A percentile compares a stretch with the other conserved stretches of the same genome.
phyloP scores from a whole-genome alignment of 2,113 vertebrate genomes.

The Naja naja region DNA sequence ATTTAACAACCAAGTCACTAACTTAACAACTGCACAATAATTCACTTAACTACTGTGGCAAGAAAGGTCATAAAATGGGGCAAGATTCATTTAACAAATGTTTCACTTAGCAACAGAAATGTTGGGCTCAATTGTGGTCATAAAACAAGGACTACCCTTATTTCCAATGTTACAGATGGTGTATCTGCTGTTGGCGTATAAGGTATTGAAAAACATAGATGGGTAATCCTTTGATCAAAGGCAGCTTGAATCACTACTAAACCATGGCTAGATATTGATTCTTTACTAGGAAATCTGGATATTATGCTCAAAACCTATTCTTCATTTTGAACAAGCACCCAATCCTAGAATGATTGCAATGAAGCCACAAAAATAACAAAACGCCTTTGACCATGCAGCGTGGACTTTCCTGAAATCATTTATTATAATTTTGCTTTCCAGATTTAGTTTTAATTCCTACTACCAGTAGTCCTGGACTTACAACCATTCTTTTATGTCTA shows the following conservation, averaged over 20 bases:
- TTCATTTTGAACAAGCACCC: not conserved
- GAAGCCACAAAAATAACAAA: not conserved
- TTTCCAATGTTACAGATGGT: not conserved
- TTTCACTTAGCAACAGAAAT: not conserved
- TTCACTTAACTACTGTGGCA: not conserved
- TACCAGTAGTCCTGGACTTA: not conserved
- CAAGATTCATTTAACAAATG: not conserved
- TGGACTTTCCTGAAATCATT: not conserved
- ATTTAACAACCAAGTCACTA: not conserved
- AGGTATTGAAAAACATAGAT: not conserved
- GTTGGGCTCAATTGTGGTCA: not conserved
- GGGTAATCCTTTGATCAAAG: not conserved
- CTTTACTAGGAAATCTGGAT: not conserved
- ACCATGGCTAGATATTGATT: not conserved
- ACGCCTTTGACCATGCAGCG: not conserved
- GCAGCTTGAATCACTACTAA: not conserved
- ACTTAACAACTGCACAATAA: not conserved
- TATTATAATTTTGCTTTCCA: not conserved
- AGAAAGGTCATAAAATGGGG: not conserved
- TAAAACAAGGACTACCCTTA: not conserved
- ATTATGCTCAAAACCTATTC: not conserved
- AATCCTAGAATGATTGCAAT: not conserved
- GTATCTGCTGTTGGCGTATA: not conserved
- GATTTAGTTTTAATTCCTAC: not conserved
- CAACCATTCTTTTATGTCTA: not conserved